phyloP scores from a whole-genome alignment of 2,888 invertebrate genomes.

The Sepioteuthis lessoniana region DNA sequence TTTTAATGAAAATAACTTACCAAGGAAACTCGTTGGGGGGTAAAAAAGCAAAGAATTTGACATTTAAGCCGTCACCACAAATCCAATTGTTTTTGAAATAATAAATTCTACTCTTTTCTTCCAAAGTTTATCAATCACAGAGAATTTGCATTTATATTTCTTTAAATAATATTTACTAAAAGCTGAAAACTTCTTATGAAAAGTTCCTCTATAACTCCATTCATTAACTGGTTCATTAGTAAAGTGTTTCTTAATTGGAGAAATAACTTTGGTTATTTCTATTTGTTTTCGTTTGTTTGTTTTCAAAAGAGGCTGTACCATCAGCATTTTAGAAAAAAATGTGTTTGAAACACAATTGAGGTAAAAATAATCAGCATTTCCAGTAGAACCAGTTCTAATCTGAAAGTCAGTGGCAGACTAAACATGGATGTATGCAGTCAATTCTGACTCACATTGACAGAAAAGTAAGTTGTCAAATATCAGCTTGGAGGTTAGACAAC shows the following conservation, averaged over 20 bases:
- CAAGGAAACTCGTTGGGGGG: not conserved
- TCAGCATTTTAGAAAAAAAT: not conserved
- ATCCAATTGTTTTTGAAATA: too few species aligned
- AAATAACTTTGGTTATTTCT: not conserved
- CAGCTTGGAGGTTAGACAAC: not conserved
- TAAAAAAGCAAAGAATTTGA: not conserved
- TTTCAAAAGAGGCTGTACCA: not conserved
- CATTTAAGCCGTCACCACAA: not conserved
- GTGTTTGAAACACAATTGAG: not conserved
- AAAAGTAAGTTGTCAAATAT: not conserved
- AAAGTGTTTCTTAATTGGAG: not conserved
- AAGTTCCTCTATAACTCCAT: not conserved
- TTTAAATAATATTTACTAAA: not conserved
- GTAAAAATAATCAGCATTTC: not conserved
- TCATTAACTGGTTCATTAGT: not conserved
- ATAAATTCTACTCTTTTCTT: too few species aligned
- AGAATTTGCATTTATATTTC: not conserved
- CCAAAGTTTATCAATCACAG: not conserved
- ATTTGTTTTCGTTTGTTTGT: not conserved
- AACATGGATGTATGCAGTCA: not conserved
- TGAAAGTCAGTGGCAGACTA: not conserved
- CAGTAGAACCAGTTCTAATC: constrained; percentile 9
- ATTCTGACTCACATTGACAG: not conserved
- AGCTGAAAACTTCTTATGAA: not conserved
- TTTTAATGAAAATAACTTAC: not conserved